Conservation (phyloP, 2,888 invertebrate species). For the Ceramica pisi region DNA sequence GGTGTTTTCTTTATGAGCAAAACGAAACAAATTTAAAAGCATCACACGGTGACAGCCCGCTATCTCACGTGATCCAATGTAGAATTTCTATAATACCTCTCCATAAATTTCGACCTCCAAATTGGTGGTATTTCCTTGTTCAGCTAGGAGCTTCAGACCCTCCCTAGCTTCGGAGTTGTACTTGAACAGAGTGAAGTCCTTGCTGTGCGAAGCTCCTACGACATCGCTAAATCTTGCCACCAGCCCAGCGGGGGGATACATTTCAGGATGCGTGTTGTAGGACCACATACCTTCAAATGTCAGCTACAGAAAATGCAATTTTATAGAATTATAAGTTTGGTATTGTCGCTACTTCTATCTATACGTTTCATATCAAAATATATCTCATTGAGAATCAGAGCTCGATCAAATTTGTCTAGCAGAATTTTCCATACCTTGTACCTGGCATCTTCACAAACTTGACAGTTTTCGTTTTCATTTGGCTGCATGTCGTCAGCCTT, state of each 20-base stretch:
- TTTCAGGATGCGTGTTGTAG: slow-evolving; percentile 81
- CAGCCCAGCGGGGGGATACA: slow-evolving; percentile 76
- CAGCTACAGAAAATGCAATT: slow-evolving; percentile 69
- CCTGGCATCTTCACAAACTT: slow-evolving; percentile 84
- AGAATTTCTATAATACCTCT: slow-evolving; percentile 68
- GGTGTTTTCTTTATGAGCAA: too few species aligned
- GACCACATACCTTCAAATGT: slow-evolving; percentile 86
- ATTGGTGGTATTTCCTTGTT: slow-evolving; percentile 86
- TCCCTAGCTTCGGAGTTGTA: slow-evolving; percentile 78
- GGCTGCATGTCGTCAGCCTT: slow-evolving; percentile 86
- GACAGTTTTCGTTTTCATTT: slow-evolving; percentile 79
- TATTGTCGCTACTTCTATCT: not conserved
- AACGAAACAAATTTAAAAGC: not conserved
- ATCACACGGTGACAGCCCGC: not conserved
- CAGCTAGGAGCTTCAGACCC: slow-evolving; percentile 84
- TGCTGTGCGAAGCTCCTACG: slow-evolving; percentile 86
- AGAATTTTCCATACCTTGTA: slow-evolving; percentile 77
- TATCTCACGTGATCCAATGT: not conserved
- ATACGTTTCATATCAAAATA: not conserved
- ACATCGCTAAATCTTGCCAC: slow-evolving; percentile 84
- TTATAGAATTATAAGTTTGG: too few species aligned
- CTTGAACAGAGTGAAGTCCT: slow-evolving; percentile 79
- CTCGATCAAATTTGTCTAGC: not conserved
- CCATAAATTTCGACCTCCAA: slow-evolving; percentile 83
- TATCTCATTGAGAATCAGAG: not conserved